phyloP scores from a whole-genome alignment of 2,113 vertebrate genomes.

The Lates calcarifer region DNA sequence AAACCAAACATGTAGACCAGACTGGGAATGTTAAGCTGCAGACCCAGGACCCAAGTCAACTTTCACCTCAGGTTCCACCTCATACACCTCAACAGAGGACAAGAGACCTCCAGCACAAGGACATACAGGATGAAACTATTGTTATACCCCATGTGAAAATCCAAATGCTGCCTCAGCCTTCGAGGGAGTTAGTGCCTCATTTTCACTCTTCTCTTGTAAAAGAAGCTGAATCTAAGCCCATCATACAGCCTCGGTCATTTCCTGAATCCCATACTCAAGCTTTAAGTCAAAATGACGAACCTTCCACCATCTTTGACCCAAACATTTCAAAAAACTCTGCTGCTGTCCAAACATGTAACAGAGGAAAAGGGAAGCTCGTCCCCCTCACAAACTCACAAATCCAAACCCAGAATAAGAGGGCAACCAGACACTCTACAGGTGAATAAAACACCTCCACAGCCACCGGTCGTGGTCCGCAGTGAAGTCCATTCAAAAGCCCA shows the following conservation, averaged over 20 bases:
- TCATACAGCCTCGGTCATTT: not conserved
- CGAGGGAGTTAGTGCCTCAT: not conserved
- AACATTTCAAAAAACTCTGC: slow-evolving; percentile 1
- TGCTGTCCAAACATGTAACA: not conserved
- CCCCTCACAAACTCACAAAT: not conserved
- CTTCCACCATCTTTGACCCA: not conserved
- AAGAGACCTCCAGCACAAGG: not conserved
- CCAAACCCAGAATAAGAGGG: not conserved
- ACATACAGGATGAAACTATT: slow-evolving; percentile 18
- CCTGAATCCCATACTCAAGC: not conserved
- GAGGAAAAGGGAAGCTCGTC: not conserved
- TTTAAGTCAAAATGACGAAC: not conserved
- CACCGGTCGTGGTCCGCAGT: slow-evolving; percentile 37
- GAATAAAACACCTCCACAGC: slow-evolving; percentile 17
- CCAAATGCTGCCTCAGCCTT: slow-evolving; percentile 15
- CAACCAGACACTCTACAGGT: slow-evolving; percentile 14
- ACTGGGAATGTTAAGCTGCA: slow-evolving; percentile 34
- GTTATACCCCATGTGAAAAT: not conserved
- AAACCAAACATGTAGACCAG: slow-evolving; percentile 50
- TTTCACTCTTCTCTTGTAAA: slow-evolving; percentile 11
- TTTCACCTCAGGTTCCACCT: slow-evolving; percentile 9
- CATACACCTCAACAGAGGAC: not conserved
- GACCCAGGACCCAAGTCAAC: slow-evolving; percentile 9
- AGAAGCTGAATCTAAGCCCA: slow-evolving; percentile 3
- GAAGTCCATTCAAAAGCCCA: slow-evolving; percentile 73